Conservation (phyloP, 2,888 invertebrate species). For the Ophioninae sp. region DNA sequence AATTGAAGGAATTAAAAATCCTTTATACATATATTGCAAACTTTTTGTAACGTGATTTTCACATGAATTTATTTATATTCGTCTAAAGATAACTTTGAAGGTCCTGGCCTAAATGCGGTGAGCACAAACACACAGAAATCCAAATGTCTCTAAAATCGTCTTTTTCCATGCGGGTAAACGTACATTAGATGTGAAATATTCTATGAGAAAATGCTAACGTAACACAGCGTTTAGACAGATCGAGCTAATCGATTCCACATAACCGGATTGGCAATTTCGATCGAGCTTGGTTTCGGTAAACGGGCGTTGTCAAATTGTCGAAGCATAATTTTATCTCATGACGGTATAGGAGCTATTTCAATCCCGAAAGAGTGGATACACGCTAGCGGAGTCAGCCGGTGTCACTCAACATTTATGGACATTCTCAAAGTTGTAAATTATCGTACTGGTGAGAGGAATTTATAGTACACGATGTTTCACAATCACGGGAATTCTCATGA, state of each 20-base stretch:
- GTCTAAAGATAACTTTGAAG: no score
- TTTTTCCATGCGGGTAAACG: neutral
- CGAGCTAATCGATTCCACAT: conserved; percentile 52
- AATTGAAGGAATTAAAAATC: no score
- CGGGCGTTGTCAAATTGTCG: conserved; percentile 16
- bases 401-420: conserved; percentile 22
- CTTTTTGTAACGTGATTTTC: no score
- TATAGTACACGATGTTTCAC: neutral
- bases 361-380: conserved; percentile 31
- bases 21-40: no score
- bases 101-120: no score
- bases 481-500: neutral
- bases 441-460: neutral
- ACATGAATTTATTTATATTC: no score
- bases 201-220: conserved; percentile 44
- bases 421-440: conserved; percentile 22
- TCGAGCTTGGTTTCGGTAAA: conserved; percentile 8
- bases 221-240: conserved; percentile 16
- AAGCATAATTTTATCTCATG: conserved; percentile 28
- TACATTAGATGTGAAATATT: conserved; percentile 15
- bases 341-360: conserved; percentile 29
- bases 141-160: neutral
- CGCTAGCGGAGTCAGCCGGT: neutral
- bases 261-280: conserved; percentile 55
- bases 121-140: no score